Evolutionary conservation across 2,888 invertebrate genomes (phyloP).

Genomic region (Acheta domesticus): DNA sequence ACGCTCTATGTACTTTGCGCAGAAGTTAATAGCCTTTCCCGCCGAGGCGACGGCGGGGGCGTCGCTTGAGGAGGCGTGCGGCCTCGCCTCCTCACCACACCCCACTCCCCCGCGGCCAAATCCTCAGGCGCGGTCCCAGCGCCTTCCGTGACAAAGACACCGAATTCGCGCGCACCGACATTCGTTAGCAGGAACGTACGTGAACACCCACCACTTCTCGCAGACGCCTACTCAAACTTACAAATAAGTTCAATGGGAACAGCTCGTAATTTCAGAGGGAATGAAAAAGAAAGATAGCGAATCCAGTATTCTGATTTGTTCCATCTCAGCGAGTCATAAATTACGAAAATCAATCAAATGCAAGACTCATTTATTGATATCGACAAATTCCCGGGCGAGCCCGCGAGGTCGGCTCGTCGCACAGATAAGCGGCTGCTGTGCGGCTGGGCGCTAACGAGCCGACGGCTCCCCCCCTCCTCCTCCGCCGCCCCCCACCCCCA

Average conservation of each 20-base stretch:
- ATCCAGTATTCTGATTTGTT: background rate
- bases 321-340: background rate
- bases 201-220: too few relatives aligned
- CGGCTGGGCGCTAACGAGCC: too few relatives aligned
- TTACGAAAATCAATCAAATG: slow-evolving; percentile 7
- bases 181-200: too few relatives aligned
- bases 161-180: too few relatives aligned
- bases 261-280: too few relatives aligned
- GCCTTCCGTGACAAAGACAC: too few relatives aligned
- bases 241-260: too few relatives aligned
- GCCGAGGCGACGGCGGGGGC: background rate
- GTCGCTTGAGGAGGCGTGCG: background rate
- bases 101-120: background rate
- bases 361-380: slow-evolving; percentile 11
- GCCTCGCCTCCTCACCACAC: background rate
- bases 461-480: background rate
- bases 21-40: slow-evolving; percentile 32
- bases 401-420: background rate
- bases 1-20: slow-evolving; percentile 20
- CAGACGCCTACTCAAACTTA: too few relatives aligned
- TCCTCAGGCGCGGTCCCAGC: too few relatives aligned
- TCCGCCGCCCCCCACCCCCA: background rate
- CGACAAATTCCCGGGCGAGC: background rate
- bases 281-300: too few relatives aligned
- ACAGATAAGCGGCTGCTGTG: background rate